Conservation (phyloP, 2,888 invertebrate genomes). For the Ennomos fuscantarius region DNA sequence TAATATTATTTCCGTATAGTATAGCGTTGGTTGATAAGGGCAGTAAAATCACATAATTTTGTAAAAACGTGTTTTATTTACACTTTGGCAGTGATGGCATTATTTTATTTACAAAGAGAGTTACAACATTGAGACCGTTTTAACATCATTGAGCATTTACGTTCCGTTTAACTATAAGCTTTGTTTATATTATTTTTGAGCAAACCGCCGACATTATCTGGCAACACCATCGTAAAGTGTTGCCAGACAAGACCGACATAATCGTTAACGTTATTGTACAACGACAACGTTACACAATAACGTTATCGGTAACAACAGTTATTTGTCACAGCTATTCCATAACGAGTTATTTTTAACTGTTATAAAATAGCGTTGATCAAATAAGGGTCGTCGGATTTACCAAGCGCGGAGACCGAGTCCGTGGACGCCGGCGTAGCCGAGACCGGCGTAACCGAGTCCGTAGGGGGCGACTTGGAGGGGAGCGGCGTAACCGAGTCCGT, state of each 20-base stretch:
- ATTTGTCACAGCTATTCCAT: conserved; percentile 21
- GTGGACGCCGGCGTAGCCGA: conserved; percentile 29
- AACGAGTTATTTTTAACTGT: conserved; percentile 3
- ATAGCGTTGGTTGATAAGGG: background rate
- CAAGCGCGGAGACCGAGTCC: conserved; percentile 58
- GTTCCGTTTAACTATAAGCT: conserved; percentile 53
- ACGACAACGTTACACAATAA: conserved; percentile 31
- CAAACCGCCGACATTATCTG: conserved; percentile 47
- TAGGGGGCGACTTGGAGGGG: conserved; percentile 21
- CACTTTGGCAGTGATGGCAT: conserved; percentile 85
- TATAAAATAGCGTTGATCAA: conserved; percentile 21
- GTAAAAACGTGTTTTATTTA: conserved; percentile 76
- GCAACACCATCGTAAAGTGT: conserved; percentile 46
- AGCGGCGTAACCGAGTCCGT: conserved; percentile 16
- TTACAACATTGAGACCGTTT: conserved; percentile 79
- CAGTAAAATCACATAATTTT: conserved; percentile 40
- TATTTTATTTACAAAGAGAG: conserved; percentile 82
- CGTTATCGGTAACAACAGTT: conserved; percentile 32
- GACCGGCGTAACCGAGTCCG: conserved; percentile 24
- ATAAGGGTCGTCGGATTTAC: conserved; percentile 53
- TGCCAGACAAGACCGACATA: conserved; percentile 49
- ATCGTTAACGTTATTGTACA: conserved; percentile 37
- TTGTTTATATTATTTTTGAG: conserved; percentile 40
- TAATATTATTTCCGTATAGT: background rate
- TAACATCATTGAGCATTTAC: conserved; percentile 57